These are phyloP conservation scores for Enteromius viviparus DNA, from an alignment of 2,797 vertebrate species.

Conservation along the genomic window DNA sequence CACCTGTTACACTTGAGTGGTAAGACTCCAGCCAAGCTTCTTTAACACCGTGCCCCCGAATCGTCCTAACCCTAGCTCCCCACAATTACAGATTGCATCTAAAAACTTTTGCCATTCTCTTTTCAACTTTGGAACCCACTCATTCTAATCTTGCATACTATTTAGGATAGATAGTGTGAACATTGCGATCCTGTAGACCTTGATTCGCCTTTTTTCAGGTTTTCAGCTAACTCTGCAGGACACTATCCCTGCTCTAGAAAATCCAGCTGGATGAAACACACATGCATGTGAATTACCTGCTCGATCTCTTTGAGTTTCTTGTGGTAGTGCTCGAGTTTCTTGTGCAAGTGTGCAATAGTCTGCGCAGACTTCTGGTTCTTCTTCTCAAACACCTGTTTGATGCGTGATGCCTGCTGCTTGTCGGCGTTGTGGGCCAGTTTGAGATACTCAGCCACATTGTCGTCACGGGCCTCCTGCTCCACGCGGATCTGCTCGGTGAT, in stretches of 20 bases:
- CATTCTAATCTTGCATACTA: background rate
- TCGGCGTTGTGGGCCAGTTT: slow-evolving; percentile 97
- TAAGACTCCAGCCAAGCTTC: no score
- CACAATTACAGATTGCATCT: no score
- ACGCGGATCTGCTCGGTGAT: slow-evolving; percentile 98
- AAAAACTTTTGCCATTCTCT: no score
- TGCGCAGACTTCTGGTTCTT: slow-evolving; percentile 99
- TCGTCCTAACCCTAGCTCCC: no score
- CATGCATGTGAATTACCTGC: slow-evolving; percentile 72
- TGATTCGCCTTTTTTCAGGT: background rate
- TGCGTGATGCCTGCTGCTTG: slow-evolving; percentile 94
- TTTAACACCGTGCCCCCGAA: no score
- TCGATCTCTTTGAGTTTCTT: slow-evolving; percentile 96
- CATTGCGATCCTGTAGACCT: no score
- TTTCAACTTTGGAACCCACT: background rate
- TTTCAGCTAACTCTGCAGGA: background rate
- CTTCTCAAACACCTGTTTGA: slow-evolving; percentile 99
- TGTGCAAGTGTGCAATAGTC: slow-evolving; percentile 96
- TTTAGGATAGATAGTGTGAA: background rate
- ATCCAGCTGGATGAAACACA: background rate
- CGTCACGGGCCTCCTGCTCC: slow-evolving; percentile 95
- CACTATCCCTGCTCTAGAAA: background rate
- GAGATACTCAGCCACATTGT: slow-evolving; percentile 97
- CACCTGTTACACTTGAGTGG: no score
- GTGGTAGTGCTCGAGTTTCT: slow-evolving; percentile 97